Conservation (phyloP, 2,888 invertebrate species). For the Cheilosia impressa region DNA sequence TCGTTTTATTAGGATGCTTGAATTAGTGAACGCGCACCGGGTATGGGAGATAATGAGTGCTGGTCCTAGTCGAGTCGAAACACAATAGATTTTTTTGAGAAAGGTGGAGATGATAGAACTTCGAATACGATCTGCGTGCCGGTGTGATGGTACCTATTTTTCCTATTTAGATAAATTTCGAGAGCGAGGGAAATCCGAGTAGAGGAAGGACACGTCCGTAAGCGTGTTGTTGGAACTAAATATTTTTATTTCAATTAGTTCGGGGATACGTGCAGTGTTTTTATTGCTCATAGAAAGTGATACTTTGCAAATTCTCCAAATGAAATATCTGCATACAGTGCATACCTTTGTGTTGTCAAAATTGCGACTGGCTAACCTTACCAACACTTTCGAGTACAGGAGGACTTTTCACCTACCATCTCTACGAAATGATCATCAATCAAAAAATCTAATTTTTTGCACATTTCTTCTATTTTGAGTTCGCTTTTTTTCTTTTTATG, state of each 20-base stretch:
- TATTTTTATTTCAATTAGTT: neutral
- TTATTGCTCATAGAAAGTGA: no score
- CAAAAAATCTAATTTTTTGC: no score
- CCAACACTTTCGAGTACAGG: no score
- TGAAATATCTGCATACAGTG: no score
- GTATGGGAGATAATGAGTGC: slow-evolving; percentile 61
- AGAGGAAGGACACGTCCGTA: neutral
- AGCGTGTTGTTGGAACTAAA: neutral
- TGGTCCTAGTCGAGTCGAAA: slow-evolving; percentile 39
- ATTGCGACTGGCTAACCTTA: no score
- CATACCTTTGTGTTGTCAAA: no score
- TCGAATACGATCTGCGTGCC: slow-evolving; percentile 3
- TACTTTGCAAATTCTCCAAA: no score
- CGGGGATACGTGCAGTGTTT: neutral
- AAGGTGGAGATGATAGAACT: slow-evolving; percentile 17
- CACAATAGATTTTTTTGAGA: slow-evolving; percentile 37
- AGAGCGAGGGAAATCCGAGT: neutral
- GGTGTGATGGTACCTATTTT: neutral
- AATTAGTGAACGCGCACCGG: slow-evolving; percentile 55
- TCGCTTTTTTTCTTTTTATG: no score
- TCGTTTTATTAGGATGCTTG: slow-evolving; percentile 69
- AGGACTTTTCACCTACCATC: no score
- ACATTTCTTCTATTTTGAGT: no score
- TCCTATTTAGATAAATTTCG: neutral
- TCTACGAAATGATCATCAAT: no score